These are phyloP conservation scores for Cinara cedri DNA, from an alignment of 2,888 invertebrate genomes.

Conservation along the genomic window DNA sequence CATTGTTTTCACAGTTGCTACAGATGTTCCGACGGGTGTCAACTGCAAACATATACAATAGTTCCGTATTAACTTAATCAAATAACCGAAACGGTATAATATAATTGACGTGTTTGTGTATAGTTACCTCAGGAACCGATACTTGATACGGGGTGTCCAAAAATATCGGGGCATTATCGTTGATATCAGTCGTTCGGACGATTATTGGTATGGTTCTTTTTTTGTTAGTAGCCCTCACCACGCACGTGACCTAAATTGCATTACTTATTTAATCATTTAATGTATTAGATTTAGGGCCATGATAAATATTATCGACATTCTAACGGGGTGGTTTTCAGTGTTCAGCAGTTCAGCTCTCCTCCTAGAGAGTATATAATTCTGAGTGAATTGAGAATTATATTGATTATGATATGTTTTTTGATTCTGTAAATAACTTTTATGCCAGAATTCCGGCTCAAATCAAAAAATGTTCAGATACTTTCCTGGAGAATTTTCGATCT, in stretches of 20 bases:
- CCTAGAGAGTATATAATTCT: too few relatives aligned
- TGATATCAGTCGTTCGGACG: conserved; percentile 87
- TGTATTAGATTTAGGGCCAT: too few relatives aligned
- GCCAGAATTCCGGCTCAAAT: too few relatives aligned
- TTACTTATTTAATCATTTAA: not conserved
- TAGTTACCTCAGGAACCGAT: conserved; percentile 86
- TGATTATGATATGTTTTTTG: too few relatives aligned
- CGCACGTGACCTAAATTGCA: conserved; percentile 78
- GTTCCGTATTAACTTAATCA: not conserved
- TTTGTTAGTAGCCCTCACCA: conserved; percentile 78
- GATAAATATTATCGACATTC: too few relatives aligned
- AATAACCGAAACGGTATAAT: not conserved
- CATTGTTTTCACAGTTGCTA: conserved; percentile 79
- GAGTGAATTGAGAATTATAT: too few relatives aligned
- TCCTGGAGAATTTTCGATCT: too few relatives aligned
- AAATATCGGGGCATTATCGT: conserved; percentile 87
- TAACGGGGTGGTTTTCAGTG: too few relatives aligned
- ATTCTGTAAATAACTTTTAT: too few relatives aligned
- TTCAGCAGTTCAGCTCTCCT: too few relatives aligned
- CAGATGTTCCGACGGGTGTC: conserved; percentile 83
- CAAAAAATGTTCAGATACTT: too few relatives aligned
- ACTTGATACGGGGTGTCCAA: conserved; percentile 83
- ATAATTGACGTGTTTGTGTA: too few relatives aligned
- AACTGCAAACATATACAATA: conserved; percentile 69
- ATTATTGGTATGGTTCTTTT: conserved; percentile 86